Percentiles rank a stretch among this genome's conserved stretches.
phyloP scores from a whole-genome alignment of 2,888 invertebrate species.

The Trissolcus japonicus region DNA sequence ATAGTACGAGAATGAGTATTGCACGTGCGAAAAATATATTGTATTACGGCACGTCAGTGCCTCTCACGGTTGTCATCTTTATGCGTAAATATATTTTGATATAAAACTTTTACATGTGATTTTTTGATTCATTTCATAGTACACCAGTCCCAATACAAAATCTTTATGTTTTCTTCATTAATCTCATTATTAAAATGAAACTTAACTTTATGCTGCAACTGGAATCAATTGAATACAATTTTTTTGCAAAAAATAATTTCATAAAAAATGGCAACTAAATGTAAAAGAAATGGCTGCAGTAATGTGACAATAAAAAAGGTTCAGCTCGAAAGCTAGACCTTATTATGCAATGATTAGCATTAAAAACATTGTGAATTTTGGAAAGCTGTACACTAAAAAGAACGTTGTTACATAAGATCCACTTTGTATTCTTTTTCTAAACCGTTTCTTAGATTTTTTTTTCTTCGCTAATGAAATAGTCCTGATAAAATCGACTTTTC shows the following conservation, averaged over 20 bases:
- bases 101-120: constrained; percentile 66
- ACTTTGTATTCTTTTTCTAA: constrained; percentile 40
- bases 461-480: constrained; percentile 25
- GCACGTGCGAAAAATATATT: constrained; percentile 64
- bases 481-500: constrained; percentile 15
- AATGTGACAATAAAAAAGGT: constrained; percentile 39
- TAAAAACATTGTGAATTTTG: constrained; percentile 56
- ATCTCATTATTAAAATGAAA: background rate
- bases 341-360: constrained; percentile 42
- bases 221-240: too few species aligned
- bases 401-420: constrained; percentile 30
- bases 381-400: constrained; percentile 55
- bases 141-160: background rate
- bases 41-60: constrained; percentile 64
- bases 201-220: too few species aligned
- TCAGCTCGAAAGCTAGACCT: constrained; percentile 50
- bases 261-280: background rate
- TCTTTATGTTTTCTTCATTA: constrained; percentile 1
- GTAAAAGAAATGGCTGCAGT: constrained; percentile 41
- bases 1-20: constrained; percentile 45
- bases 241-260: too few species aligned
- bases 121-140: constrained; percentile 20
- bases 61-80: constrained; percentile 73
- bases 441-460: constrained; percentile 11
- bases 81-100: constrained; percentile 77